Base-by-base conservation (phyloP, 2,888 invertebrate genomes). In the Sialis lutaria region DNA sequence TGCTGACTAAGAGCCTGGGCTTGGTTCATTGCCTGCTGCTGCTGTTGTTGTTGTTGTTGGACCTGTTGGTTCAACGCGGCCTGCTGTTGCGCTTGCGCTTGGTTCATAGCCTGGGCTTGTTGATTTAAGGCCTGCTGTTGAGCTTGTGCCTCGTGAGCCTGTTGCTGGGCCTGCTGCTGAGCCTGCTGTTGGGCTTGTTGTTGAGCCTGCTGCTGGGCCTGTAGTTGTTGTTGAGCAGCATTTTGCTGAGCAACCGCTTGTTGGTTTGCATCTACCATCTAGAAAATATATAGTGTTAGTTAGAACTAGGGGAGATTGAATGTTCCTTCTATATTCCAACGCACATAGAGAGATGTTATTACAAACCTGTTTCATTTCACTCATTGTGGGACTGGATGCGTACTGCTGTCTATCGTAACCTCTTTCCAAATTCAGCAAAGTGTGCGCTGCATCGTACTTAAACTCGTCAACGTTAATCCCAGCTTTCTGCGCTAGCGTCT, bases 401-500 rank as follows among this genome's bases (percentile, higher is more conserved):
- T 53, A 51, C 40, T 54, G 52, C 42, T 13, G 30, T 34, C 42
- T 22, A 53, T 64, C 63, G 59, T 65, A 62, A 44, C 63, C 64
- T 49, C 66, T 77, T 58, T 81, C 81, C 63, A 80, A 66, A 52
- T 78, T 77, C 55, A 75, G 60, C 56, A 76, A 62, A 48, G 72
- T 76, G 54, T 75, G 77, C 5, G 79, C 78, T 50, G 77, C 77
- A 62, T 81, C 80, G 69, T 80, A 81, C 62, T 80, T 80, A 52
- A 66, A 67, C 60, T 81, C 81, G 59, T 80, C 81, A 57, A 79
- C 77, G 12, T 79, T 80, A 9, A 81, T 79, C 2, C 81, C 81
- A 45, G 81, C 81, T 55, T 81, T 81, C 57, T 81, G 79, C 9
- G 81, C 81, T 50, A 81, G 68, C 1, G 80, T 81, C 60, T 81